Evolutionary conservation across 2,797 vertebrate species (phyloP).

Genomic region (Bucorvus abyssinicus): DNA sequence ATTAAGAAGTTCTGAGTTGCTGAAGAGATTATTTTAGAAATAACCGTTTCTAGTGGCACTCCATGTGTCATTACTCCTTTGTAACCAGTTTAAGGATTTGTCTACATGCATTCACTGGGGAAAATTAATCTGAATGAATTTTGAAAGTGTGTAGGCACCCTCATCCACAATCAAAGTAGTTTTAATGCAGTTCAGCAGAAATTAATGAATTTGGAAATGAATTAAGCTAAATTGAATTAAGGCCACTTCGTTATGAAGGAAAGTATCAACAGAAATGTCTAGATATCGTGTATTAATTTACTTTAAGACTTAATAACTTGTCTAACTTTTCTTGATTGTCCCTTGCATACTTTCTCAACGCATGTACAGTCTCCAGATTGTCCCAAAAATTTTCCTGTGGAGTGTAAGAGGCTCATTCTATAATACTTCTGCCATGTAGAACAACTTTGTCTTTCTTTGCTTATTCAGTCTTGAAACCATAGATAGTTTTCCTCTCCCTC

Average conservation of each 20-base stretch:
- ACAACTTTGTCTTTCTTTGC: background rate
- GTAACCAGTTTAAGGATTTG: background rate
- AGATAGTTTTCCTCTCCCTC: background rate
- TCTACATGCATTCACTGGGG: background rate
- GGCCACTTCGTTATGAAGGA: background rate
- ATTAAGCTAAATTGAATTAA: background rate
- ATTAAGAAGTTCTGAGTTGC: background rate
- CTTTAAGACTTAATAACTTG: background rate
- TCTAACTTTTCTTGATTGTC: background rate
- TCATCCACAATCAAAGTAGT: background rate
- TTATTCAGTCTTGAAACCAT: background rate
- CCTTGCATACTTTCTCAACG: background rate
- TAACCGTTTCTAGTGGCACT: background rate
- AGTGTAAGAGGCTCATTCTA: background rate
- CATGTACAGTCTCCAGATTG: background rate
- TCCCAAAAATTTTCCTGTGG: background rate
- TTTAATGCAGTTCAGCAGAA: background rate
- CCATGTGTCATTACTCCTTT: background rate
- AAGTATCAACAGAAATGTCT: background rate
- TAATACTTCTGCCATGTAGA: background rate
- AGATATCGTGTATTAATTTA: background rate
- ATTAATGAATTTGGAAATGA: background rate
- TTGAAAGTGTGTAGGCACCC: background rate
- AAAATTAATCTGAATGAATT: background rate
- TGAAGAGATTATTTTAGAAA: background rate